Evolutionary conservation across 2,888 invertebrate genomes (phyloP).

Genomic region (Pimpla rufipes): DNA sequence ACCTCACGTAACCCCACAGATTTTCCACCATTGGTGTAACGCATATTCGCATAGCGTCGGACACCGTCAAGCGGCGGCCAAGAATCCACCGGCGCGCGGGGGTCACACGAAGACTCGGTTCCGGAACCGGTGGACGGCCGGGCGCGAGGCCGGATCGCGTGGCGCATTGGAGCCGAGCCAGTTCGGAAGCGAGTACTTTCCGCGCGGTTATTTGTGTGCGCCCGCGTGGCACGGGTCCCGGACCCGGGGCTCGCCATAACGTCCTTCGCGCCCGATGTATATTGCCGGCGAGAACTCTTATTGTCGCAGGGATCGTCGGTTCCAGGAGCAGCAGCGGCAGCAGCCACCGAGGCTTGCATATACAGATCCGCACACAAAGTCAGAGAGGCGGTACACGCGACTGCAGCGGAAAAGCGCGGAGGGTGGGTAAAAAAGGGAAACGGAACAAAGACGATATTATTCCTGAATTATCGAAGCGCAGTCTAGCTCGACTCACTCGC

Average conservation of each 20-base stretch:
- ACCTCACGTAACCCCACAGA: no score
- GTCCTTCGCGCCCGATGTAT: conserved; percentile 72
- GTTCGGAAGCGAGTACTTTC: conserved; percentile 79
- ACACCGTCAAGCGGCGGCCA: no score
- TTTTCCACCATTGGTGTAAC: no score
- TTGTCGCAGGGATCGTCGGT: conserved; percentile 77
- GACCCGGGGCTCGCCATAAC: conserved; percentile 56
- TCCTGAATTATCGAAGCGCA: conserved; percentile 64
- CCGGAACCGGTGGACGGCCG: conserved; percentile 51
- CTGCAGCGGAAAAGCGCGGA: neutral
- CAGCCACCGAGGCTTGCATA: neutral
- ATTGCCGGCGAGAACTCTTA: conserved; percentile 74
- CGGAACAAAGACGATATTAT: conserved; percentile 69
- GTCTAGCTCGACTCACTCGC: conserved; percentile 25
- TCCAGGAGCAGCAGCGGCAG: conserved; percentile 65
- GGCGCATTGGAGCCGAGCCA: conserved; percentile 78
- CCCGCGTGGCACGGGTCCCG: conserved; percentile 64
- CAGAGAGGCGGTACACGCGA: no score
- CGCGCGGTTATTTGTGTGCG: conserved; percentile 78
- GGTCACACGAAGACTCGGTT: conserved; percentile 75
- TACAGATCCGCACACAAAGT: conserved; percentile 12
- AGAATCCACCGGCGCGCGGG: conserved; percentile 57
- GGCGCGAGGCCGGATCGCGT: conserved; percentile 45
- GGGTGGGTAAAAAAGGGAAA: conserved; percentile 40
- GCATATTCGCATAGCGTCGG: no score